A percentile compares a stretch with the other conserved stretches of the same genome.
Conservation (phyloP, 2,113 vertebrate species). For the Otis tarda region DNA sequence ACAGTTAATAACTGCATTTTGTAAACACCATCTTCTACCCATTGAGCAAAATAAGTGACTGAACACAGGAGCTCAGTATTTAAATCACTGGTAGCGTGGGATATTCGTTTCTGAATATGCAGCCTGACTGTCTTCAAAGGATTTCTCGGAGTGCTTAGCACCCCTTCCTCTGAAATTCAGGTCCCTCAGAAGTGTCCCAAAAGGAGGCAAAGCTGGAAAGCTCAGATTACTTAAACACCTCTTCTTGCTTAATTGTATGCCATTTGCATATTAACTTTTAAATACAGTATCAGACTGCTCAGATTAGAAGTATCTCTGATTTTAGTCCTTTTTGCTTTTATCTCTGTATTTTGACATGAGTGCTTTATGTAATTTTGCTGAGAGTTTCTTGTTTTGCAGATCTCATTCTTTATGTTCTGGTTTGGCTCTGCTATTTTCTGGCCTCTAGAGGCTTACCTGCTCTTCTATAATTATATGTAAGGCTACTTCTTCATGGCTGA, state of each 20-base stretch:
- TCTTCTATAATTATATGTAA: background rate
- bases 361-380: background rate
- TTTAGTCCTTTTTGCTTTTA: background rate
- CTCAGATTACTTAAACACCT: background rate
- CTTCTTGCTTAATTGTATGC: background rate
- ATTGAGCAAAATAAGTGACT: background rate
- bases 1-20: background rate
- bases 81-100: background rate
- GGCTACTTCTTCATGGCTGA: background rate
- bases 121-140: constrained; percentile 23
- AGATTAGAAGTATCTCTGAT: background rate
- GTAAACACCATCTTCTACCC: background rate
- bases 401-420: background rate
- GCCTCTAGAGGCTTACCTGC: background rate
- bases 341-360: background rate
- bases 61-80: background rate
- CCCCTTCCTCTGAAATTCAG: background rate
- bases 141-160: background rate
- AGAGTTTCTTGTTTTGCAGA: background rate
- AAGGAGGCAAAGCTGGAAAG: background rate
- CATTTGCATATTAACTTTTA: background rate
- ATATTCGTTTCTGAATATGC: background rate
- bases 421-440: background rate
- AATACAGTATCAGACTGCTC: background rate
- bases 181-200: background rate